Evolutionary conservation across 1,140 invertebrate genomes (phyloP).

Genomic region (Cotesia chilonis): DNA sequence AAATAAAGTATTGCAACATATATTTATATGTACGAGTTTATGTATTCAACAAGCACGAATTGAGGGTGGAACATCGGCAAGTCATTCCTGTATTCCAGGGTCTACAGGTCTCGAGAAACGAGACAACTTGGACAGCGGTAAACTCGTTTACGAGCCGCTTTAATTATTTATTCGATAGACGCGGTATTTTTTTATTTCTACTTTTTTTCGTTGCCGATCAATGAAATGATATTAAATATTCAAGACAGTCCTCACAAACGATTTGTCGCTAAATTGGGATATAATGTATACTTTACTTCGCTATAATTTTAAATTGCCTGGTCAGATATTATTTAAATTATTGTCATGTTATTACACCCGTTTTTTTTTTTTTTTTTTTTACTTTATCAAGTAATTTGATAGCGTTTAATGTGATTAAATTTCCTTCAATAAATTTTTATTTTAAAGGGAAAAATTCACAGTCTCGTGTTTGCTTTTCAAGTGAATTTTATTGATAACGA

Average conservation of each 20-base stretch:
- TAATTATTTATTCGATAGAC: slow-evolving; percentile 21
- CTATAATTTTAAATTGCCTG: not conserved
- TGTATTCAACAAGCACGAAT: too few relatives aligned
- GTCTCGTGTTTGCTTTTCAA: too few relatives aligned
- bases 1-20: too few relatives aligned
- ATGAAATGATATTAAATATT: slow-evolving; percentile 2
- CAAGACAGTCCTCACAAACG: not conserved
- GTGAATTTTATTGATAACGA: too few relatives aligned
- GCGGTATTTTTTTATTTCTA: not conserved
- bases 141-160: slow-evolving; percentile 17
- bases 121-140: slow-evolving; percentile 9
- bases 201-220: not conserved
- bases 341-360: too few relatives aligned
- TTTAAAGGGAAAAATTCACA: too few relatives aligned
- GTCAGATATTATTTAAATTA: not conserved
- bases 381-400: too few relatives aligned
- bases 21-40: too few relatives aligned
- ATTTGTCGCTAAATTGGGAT: not conserved
- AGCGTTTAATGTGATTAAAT: too few relatives aligned
- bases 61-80: too few relatives aligned
- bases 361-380: too few relatives aligned
- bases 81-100: not conserved
- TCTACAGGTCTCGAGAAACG: not conserved
- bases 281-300: not conserved
- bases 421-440: too few relatives aligned